Percentiles rank a stretch among this genome's conserved stretches.
These are phyloP conservation scores for Microcebus tavaratra DNA, from an alignment of 2,113 vertebrate species.

Conservation along the genomic window DNA sequence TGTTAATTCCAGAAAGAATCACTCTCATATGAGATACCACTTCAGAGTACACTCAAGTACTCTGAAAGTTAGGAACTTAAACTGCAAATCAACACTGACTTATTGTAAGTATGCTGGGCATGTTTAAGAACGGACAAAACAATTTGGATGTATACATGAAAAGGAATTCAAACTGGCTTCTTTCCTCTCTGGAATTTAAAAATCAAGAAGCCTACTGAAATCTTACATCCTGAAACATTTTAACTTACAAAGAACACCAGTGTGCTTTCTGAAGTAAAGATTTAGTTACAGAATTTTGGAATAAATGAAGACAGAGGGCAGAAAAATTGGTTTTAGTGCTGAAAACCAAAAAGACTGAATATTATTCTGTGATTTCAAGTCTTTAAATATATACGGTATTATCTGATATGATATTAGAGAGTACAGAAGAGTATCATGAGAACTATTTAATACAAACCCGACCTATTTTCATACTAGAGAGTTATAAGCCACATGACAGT, in stretches of 20 bases:
- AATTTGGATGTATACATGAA: not conserved
- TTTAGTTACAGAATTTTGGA: not conserved
- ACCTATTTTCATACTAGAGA: not conserved
- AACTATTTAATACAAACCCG: not conserved
- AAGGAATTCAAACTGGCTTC: not conserved
- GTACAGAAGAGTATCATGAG: not conserved
- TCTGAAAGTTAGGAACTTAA: not conserved
- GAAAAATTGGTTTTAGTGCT: not conserved
- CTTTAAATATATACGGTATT: conserved; percentile 6
- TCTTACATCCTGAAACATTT: not conserved
- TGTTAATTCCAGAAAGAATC: not conserved
- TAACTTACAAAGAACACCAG: not conserved
- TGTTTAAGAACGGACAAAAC: not conserved
- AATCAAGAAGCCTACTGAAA: not conserved
- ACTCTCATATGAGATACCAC: not conserved
- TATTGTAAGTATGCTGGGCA: not conserved
- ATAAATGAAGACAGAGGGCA: conserved; percentile 55
- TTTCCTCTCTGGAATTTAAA: not conserved
- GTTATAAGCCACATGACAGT: not conserved
- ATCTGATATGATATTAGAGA: not conserved
- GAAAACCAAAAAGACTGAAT: conserved; percentile 4
- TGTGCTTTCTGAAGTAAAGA: conserved; percentile 36
- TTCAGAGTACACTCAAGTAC: not conserved
- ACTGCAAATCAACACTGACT: not conserved
- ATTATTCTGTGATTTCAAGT: conserved; percentile 14